Evolutionary conservation across 2,888 invertebrate species (phyloP).

Genomic region (Myathropa florea): DNA sequence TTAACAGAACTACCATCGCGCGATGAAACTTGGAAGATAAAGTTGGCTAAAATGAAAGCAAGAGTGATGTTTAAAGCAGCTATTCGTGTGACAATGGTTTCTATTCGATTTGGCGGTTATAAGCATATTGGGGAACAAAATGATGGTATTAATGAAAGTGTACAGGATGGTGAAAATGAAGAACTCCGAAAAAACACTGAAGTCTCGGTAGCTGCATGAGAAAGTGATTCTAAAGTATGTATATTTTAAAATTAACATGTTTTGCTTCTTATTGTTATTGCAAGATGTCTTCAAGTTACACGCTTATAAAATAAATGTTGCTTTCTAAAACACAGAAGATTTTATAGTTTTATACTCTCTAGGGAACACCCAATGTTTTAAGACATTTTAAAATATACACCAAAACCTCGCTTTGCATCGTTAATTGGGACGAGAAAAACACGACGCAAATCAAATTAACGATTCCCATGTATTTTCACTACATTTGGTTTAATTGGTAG

Average conservation of each 20-base stretch:
- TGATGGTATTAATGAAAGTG: not conserved
- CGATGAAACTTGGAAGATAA: slow-evolving; percentile 86
- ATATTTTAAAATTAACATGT: not conserved
- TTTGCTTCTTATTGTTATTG: slow-evolving; percentile 14
- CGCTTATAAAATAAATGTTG: not conserved
- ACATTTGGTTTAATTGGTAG: no score
- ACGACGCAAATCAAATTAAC: no score
- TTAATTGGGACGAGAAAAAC: no score
- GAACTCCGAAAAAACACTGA: slow-evolving; percentile 10
- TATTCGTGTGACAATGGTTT: slow-evolving; percentile 84
- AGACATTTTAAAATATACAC: no score
- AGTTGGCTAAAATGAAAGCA: slow-evolving; percentile 85
- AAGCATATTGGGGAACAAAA: slow-evolving; percentile 19
- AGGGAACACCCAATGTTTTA: no score
- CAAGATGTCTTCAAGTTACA: not conserved
- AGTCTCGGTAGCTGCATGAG: slow-evolving; percentile 37
- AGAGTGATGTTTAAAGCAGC: slow-evolving; percentile 86
- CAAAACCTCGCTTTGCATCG: no score
- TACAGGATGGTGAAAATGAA: not conserved
- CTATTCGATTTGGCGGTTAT: slow-evolving; percentile 77
- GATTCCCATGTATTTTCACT: no score
- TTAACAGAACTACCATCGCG: slow-evolving; percentile 86
- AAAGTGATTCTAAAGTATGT: not conserved
- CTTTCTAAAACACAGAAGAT: not conserved
- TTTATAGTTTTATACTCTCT: not conserved